A percentile compares a stretch with the other conserved stretches of the same genome.
Evolutionary conservation across 37 sponge, comb jelly and placozoan species (phyloP).

Genomic region (Amphimedon queenslandica): DNA sequence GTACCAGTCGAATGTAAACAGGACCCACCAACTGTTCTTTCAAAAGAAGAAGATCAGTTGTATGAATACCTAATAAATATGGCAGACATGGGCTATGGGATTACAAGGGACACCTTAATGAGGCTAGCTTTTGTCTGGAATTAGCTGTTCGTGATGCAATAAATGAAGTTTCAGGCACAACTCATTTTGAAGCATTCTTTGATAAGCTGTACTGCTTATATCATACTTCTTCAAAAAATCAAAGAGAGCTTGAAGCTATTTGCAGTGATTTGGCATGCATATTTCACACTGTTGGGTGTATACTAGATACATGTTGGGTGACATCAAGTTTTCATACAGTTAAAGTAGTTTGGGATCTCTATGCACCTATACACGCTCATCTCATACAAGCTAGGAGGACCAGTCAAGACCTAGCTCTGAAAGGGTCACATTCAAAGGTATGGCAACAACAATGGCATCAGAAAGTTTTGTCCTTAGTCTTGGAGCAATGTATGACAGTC

Average conservation of each 20-base stretch:
- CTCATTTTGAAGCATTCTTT: constrained; percentile 25
- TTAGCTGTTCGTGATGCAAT: constrained; percentile 19
- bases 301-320: constrained; percentile 7
- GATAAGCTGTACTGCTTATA: constrained; percentile 24
- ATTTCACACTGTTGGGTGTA: background rate
- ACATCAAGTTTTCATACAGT: constrained; percentile 17
- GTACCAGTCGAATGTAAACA: too few species aligned
- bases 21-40: too few species aligned
- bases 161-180: constrained; percentile 24
- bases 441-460: constrained; percentile 10
- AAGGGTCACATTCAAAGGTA: constrained; percentile 12
- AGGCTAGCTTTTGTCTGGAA: constrained; percentile 20
- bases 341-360: constrained; percentile 26
- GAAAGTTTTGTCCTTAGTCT: constrained; percentile 11
- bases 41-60: too few species aligned
- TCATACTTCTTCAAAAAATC: constrained; percentile 19
- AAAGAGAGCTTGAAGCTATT: constrained; percentile 15
- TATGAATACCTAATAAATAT: too few species aligned
- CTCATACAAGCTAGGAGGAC: constrained; percentile 22
- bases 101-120: too few species aligned
- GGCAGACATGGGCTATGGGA: too few species aligned
- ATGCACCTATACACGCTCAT: constrained; percentile 20
- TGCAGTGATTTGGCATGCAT: background rate
- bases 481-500: constrained; percentile 24
- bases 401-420: background rate